Evolutionary conservation across 2,888 invertebrate species (phyloP).

Genomic region (Chymomyza fuscimana): DNA sequence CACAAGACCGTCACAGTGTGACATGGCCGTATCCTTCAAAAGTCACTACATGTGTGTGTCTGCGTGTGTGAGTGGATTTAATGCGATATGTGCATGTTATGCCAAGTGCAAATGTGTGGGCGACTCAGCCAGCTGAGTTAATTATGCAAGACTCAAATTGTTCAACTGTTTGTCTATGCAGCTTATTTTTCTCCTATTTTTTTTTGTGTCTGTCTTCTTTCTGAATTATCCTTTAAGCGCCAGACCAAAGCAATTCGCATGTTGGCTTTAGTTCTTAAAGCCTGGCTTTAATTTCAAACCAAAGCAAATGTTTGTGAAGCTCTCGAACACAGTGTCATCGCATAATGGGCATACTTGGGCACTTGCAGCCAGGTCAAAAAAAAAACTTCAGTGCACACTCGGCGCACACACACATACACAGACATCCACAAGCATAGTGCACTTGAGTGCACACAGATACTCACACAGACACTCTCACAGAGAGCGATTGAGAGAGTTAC

Average conservation of each 20-base stretch:
- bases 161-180: neutral
- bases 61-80: conserved; percentile 30
- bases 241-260: neutral
- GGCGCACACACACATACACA: neutral
- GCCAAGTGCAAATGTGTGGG: conserved; percentile 50
- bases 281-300: conserved; percentile 50
- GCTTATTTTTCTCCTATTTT: too few relatives aligned
- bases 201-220: conserved; percentile 28
- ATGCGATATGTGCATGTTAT: conserved; percentile 40
- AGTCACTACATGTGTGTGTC: conserved; percentile 22
- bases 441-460: neutral
- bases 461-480: neutral
- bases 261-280: conserved; percentile 21
- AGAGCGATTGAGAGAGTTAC: conserved; percentile 53
- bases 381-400: conserved; percentile 11
- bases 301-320: conserved; percentile 47
- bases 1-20: conserved; percentile 65
- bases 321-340: conserved; percentile 9
- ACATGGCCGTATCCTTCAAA: conserved; percentile 70
- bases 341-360: conserved; percentile 64
- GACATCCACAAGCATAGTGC: neutral
- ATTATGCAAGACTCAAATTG: conserved; percentile 53
- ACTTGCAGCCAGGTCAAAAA: conserved; percentile 5
- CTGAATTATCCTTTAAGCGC: neutral
- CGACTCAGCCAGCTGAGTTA: conserved; percentile 43